Percentiles rank a stretch among this genome's conserved stretches.
Conservation (phyloP, 2,888 invertebrate genomes). For the Enchytraeus crypticus region DNA sequence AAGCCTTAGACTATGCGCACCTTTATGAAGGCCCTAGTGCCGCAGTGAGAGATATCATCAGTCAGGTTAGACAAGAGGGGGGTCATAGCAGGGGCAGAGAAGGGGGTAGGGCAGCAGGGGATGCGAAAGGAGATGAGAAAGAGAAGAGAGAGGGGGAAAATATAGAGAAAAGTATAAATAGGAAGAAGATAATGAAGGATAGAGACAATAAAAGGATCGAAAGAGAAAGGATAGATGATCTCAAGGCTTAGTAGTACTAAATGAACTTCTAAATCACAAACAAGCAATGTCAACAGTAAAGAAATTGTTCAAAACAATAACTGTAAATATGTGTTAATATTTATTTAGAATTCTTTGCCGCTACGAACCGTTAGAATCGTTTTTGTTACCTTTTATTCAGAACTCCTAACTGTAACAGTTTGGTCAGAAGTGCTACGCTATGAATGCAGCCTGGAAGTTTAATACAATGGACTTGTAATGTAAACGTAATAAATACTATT, state of each 20-base stretch:
- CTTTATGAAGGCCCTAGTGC: not conserved
- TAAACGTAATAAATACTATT: too few species aligned
- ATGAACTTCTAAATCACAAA: not conserved
- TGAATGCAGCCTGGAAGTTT: too few species aligned
- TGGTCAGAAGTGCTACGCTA: too few species aligned
- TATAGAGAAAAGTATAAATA: not conserved
- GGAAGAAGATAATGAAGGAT: not conserved
- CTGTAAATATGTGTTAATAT: too few species aligned
- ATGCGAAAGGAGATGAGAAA: too few species aligned
- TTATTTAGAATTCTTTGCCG: too few species aligned
- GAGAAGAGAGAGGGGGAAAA: not conserved
- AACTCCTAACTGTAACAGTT: too few species aligned
- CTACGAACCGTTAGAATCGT: too few species aligned
- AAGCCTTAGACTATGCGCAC: not conserved
- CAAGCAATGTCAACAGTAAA: not conserved
- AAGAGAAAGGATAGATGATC: not conserved
- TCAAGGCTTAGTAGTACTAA: not conserved
- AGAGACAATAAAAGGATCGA: not conserved
- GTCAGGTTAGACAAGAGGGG: not conserved
- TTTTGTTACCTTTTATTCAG: too few species aligned
- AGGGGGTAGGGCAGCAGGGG: too few species aligned
- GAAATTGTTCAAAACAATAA: not conserved
- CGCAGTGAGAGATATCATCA: not conserved
- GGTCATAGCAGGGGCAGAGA: too few species aligned
- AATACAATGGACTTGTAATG: too few species aligned